Evolutionary conservation across 1,140 invertebrate species (phyloP).

Genomic region (Euschistus heros): DNA sequence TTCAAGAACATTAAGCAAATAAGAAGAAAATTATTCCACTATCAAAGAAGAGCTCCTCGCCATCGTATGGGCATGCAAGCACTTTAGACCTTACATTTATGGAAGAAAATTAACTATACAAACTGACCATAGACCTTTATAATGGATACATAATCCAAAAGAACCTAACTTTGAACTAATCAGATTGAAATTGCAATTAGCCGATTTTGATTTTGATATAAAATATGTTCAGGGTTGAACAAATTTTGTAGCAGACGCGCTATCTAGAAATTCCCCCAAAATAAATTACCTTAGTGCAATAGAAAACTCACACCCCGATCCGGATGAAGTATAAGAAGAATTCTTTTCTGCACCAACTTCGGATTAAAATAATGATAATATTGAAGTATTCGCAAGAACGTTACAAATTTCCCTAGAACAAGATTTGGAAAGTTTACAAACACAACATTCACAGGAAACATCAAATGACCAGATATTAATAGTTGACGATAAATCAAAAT

Average conservation of each 20-base stretch:
- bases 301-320: background rate
- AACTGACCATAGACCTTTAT: constrained; percentile 40
- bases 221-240: no score
- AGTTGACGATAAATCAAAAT: no score
- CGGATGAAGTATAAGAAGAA: no score
- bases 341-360: no score
- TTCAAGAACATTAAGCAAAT: constrained; percentile 30
- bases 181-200: constrained; percentile 27
- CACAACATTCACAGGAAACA: no score
- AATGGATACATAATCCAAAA: constrained; percentile 32
- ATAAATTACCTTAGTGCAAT: background rate
- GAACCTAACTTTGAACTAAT: no score
- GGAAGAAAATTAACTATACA: constrained; percentile 38
- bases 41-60: constrained; percentile 42
- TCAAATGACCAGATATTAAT: no score
- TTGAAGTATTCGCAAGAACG: background rate
- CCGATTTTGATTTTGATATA: constrained; percentile 27
- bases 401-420: background rate
- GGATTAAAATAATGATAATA: background rate
- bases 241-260: constrained; percentile 31
- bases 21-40: constrained; percentile 30
- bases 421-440: no score
- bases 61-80: constrained; percentile 39
- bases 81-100: constrained; percentile 39
- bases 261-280: background rate